Evolutionary conservation across 1,140 invertebrate species (phyloP).

Genomic region (Agrypnia vestita): DNA sequence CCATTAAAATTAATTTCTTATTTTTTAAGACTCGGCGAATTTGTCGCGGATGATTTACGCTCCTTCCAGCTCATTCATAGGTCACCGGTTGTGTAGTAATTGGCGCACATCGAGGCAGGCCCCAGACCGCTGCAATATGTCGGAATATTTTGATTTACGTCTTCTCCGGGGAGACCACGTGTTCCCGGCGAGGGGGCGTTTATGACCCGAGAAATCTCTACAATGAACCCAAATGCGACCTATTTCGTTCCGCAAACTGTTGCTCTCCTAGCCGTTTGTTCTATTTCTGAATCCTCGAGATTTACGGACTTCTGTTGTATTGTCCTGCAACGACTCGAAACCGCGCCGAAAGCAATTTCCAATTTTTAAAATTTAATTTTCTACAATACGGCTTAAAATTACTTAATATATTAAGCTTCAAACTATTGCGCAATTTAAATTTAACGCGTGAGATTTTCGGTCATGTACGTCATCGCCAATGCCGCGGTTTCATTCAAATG

Average conservation of each 20-base stretch:
- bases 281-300: slow-evolving; percentile 7
- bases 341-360: no score
- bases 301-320: slow-evolving; percentile 1
- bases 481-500: background rate
- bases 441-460: no score
- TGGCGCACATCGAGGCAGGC: slow-evolving; percentile 16
- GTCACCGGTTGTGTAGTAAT: background rate
- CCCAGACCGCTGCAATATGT: slow-evolving; percentile 10
- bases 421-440: no score
- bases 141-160: slow-evolving; percentile 36
- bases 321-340: background rate
- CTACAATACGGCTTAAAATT: no score
- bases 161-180: slow-evolving; percentile 31
- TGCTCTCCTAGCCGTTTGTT: slow-evolving; percentile 21
- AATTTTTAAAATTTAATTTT: no score
- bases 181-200: slow-evolving; percentile 41
- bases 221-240: slow-evolving; percentile 42
- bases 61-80: slow-evolving; percentile 1
- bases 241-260: slow-evolving; percentile 36
- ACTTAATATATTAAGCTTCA: no score
- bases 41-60: slow-evolving; percentile 42
- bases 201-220: slow-evolving; percentile 42
- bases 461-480: no score
- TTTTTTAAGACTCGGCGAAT: slow-evolving; percentile 34
- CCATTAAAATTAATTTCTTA: slow-evolving; percentile 43